Evolutionary conservation across 2,113 vertebrate species (phyloP).

Genomic region (Stercorarius parasiticus): DNA sequence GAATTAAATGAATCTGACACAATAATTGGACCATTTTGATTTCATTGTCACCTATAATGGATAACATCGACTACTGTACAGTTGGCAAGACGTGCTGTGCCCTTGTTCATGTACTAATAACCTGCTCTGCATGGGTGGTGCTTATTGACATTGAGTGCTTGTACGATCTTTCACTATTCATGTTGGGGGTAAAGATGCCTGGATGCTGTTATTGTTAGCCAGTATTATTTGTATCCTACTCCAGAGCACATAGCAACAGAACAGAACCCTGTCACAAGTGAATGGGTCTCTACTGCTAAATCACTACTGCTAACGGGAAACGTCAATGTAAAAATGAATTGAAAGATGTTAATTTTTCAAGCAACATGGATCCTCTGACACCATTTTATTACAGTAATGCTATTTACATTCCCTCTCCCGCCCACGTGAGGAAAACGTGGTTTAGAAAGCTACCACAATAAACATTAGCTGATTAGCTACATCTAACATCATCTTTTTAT

Average conservation of each 20-base stretch:
- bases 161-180: neutral
- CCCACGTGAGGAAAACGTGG: neutral
- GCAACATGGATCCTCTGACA: neutral
- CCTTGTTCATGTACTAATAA: neutral
- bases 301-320: neutral
- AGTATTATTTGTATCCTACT: neutral
- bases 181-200: neutral
- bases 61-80: neutral
- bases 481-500: neutral
- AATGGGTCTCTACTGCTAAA: constrained; percentile 27
- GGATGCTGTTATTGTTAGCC: neutral
- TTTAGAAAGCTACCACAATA: neutral
- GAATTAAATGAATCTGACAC: constrained; percentile 14
- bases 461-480: neutral
- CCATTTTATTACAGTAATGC: constrained; percentile 16
- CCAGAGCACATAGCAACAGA: neutral
- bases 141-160: neutral
- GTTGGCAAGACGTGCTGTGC: neutral
- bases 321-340: constrained; percentile 21
- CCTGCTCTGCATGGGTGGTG: neutral
- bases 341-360: constrained; percentile 49
- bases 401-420: neutral
- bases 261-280: constrained; percentile 5
- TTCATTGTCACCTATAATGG: neutral
- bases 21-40: neutral